phyloP scores from a whole-genome alignment of 2,797 vertebrate genomes.

The Poeciliopsis gracilis region DNA sequence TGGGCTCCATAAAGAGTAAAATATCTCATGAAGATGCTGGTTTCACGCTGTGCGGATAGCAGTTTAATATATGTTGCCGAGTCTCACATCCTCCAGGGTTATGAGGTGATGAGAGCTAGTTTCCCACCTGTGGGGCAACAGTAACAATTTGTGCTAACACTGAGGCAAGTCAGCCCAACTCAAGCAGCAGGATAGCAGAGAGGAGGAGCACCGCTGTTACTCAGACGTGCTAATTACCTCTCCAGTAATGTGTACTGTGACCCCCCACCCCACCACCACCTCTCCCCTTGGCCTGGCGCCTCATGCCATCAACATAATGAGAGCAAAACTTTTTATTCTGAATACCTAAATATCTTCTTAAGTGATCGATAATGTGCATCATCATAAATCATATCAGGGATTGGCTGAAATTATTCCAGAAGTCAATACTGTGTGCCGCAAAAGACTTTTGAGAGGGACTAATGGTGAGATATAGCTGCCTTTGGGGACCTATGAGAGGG shows the following conservation, averaged over 20 bases:
- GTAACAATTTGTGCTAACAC: slow-evolving; percentile 77
- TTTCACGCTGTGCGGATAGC: slow-evolving; percentile 73
- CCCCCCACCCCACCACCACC: slow-evolving; percentile 48
- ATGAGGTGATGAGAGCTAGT: slow-evolving; percentile 80
- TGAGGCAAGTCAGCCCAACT: slow-evolving; percentile 58
- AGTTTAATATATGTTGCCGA: slow-evolving; percentile 80
- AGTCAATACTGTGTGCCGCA: slow-evolving; percentile 91
- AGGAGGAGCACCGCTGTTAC: slow-evolving; percentile 65
- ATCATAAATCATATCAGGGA: slow-evolving; percentile 95
- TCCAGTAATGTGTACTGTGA: slow-evolving; percentile 77
- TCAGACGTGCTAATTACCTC: slow-evolving; percentile 85
- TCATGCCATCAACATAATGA: slow-evolving; percentile 87
- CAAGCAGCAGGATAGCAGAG: slow-evolving; percentile 66
- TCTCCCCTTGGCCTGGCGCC: slow-evolving; percentile 85
- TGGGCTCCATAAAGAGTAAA: slow-evolving; percentile 80
- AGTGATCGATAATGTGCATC: slow-evolving; percentile 97
- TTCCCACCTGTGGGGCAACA: slow-evolving; percentile 78
- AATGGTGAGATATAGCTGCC: slow-evolving; percentile 93
- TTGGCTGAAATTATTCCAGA: slow-evolving; percentile 94
- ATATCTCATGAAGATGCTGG: slow-evolving; percentile 79
- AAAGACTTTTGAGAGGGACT: slow-evolving; percentile 87
- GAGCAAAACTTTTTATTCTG: slow-evolving; percentile 89
- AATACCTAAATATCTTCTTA: slow-evolving; percentile 97
- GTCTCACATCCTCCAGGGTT: slow-evolving; percentile 75
- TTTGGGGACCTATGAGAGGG: slow-evolving; percentile 88